Base-by-base conservation (phyloP, 2,888 invertebrate genomes). In the Tigriopus californicus region DNA sequence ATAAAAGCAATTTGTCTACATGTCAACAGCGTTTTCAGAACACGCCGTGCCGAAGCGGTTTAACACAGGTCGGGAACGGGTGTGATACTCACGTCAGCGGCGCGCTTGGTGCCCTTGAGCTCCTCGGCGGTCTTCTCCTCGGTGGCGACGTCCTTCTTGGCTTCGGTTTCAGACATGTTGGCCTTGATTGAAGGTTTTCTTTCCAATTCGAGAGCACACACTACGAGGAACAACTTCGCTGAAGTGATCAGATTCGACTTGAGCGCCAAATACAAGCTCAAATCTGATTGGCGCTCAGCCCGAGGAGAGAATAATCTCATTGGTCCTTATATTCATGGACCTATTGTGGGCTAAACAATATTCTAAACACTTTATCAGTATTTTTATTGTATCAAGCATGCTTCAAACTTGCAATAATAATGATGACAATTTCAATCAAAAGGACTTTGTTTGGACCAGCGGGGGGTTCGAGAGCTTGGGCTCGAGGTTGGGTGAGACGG, bases 61-160 rank as follows among this genome's bases (percentile, higher is more conserved):
- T 13, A 5, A 44, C 3, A 5, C 15, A 44, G 44, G n/a, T 3
- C 5, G 44, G 44, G 5, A n/a, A 44, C 10, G 5, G 44, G n/a
- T 46, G 42, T 49, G 57, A 60, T 70, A 79, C 83, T 82, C 75
- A 85, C 85, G 80, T 85, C 85, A 69, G 85, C 84, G 76, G 85
- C 80, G 77, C 86, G 80, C 77, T 86, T 86, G 71, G 83, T 82
- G 75, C 84, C 85, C 77, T 85, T 85, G 71, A 85, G 63, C 41
- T 65, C 65, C 46, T 61, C 76, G 71, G 84, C 84, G 75, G 82
- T 81, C 77, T 85, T 85, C 61, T 81, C 78, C 71, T 84, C 83
- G 62, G 70, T 72, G 66, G 78, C 75, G 70, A 78, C 78, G 71
- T 78, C 33, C 33, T 33, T 76, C 77, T 83, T 85, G 76, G 83